Evolutionary conservation across 1,140 invertebrate species (phyloP), one percentile per base, ranked within the genome.

Genomic region (Drosophila navojoa): DNA sequence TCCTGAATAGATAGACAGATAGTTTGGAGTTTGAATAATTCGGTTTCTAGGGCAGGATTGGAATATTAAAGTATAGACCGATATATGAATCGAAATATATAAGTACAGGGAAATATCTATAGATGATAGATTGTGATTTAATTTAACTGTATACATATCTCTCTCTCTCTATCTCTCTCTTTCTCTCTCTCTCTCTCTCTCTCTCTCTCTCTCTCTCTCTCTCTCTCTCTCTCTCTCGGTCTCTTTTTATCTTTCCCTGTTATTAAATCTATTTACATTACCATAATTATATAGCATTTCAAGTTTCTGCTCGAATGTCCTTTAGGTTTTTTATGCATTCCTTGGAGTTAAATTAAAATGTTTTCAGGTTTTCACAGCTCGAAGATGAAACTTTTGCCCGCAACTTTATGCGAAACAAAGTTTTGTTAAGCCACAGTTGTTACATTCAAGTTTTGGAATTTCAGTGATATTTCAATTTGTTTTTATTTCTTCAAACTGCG

Each of bases 401-500:
- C n/a, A 32, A 32, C n/a, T 53, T 52, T 29, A 32, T 32, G 15
- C 16, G 7, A 16, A 32, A 52, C 16, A n/a, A 52, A 16, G 42
- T 15, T 16, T 44, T 1, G 42, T 44, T 32, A 32, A 32, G 32
- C 32, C 15, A 16, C 15, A 44, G 42, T 44, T 44, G 42, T 44
- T 44, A 9, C 44, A 38, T 38, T 38, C 11, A 10, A 38, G 35
- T 38, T 38, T 10, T 38, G 35, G 42, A 45, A 45, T n/a, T 16
- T n/a, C 40, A 42, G 54, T 27, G 16, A 11, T 53, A 10, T 40
- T 22, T 38, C 47, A 27, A 45, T 64, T 53, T 32, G 35, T 32
- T 32, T 32, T 32, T 32, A 32, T 32, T 32, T 32, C 32, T 32
- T 9, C 32, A 9, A 32, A 6, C 32, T 7, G 5, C 5, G 32